Evolutionary conservation across 2,113 vertebrate genomes (phyloP).

Genomic region (Tragelaphus buxtoni): DNA sequence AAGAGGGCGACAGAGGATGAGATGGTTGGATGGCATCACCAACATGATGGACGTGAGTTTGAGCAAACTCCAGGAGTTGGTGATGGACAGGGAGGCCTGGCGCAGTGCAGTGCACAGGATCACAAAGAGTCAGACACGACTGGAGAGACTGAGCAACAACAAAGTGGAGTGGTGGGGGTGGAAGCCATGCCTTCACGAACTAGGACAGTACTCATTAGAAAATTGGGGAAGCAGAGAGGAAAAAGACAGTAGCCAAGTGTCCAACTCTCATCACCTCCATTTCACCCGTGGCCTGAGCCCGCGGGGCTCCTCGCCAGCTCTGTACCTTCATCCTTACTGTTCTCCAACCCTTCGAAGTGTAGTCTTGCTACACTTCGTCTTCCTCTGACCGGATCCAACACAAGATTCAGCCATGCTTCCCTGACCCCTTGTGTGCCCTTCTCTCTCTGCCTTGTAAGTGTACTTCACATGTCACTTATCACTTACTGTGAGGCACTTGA

Average conservation of each 20-base stretch:
- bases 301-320: background rate
- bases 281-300: background rate
- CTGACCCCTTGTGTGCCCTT: background rate
- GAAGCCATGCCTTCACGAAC: background rate
- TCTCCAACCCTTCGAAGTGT: background rate
- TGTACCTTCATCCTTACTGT: background rate
- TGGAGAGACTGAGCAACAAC: background rate
- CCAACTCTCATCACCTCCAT: background rate
- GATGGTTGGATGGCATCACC: background rate
- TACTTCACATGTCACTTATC: background rate
- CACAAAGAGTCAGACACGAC: background rate
- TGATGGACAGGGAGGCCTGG: background rate
- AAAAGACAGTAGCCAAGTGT: background rate
- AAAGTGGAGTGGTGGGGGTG: background rate
- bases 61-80: rapidly evolving
- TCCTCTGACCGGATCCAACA: background rate
- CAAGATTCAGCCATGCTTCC: background rate
- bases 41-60: background rate
- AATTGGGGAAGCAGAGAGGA: background rate
- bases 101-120: background rate
- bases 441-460: background rate
- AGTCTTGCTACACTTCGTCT: background rate
- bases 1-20: background rate
- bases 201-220: background rate
- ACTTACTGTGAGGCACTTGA: background rate